Evolutionary conservation across 2,797 vertebrate genomes (phyloP), one percentile per base, ranked within the genome.

Genomic region (Microchirus variegatus): DNA sequence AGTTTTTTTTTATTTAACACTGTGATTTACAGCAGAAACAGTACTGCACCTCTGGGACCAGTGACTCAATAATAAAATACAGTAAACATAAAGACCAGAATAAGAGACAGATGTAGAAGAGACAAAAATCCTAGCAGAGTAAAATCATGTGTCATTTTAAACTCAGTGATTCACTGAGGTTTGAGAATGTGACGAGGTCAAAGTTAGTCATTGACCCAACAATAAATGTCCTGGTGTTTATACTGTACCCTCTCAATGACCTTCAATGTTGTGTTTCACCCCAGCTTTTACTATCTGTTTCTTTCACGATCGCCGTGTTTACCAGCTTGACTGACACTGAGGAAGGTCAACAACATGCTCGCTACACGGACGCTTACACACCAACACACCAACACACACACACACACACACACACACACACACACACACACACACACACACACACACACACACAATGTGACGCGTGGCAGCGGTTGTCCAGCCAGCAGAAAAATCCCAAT

Each of bases 341-440:
- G 49, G 52, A 76, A 79, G 80, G 69, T 83, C 75, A 76, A 58
- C 59, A 40, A 49, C 70, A 59, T 63, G 72, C 59, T 73, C 61
- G 10, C 45, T 53, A 47, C 60, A 63, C 47, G n/a, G n/a, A n/a
- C n/a, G n/a, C n/a, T n/a, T n/a, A n/a, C n/a, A n/a, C n/a, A n/a
- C n/a, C n/a, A n/a, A n/a, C n/a, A n/a, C n/a, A n/a, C n/a, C n/a
- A n/a, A 63, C n/a, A 55, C 22, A 65, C 14, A 63, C 61, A 53
- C 54, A 63, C 56, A 54, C 52, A 46, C 19, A 57, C 26, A 51
- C 53, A 59, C 59, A 67, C 58, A 66, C 47, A 63, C n/a, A 55
- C 22, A 65, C 14, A 63, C 61, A 53, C 54, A 63, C 47, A 63
- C n/a, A 55, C 22, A 65, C 14, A 63, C 61, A 53, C 54, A 63